A percentile compares a stretch with the other conserved stretches of the same genome.
Conservation (phyloP, 2,888 invertebrate species). For the Pseudococcus jackbeardsleyi region DNA sequence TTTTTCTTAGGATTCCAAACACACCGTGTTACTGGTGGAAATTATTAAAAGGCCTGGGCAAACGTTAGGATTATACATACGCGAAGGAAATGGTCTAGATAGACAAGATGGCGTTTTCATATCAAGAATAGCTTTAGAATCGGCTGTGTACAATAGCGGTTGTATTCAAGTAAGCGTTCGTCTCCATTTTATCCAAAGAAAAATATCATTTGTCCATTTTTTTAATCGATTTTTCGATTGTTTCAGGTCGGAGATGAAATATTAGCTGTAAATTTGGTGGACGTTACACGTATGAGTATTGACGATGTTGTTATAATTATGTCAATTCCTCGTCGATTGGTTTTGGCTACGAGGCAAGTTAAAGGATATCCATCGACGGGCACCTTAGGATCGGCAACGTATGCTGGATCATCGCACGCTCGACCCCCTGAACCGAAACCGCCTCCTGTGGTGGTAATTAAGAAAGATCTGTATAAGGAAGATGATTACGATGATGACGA, state of each 20-base stretch:
- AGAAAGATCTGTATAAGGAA: conserved; percentile 85
- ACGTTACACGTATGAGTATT: conserved; percentile 96
- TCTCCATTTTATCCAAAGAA: not conserved
- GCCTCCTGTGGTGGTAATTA: conserved; percentile 92
- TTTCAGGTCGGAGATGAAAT: conserved; percentile 95
- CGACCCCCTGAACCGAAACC: conserved; percentile 83
- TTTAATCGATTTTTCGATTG: not conserved
- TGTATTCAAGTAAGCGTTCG: conserved; percentile 81
- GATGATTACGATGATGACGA: conserved; percentile 68
- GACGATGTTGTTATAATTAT: conserved; percentile 99
- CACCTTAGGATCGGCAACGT: conserved; percentile 70
- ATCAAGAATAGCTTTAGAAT: conserved; percentile 94
- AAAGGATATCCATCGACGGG: conserved; percentile 71
- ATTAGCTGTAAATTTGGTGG: conserved; percentile 96
- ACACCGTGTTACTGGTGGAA: conserved; percentile 92
- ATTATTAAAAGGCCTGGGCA: conserved; percentile 99
- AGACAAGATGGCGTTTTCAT: conserved; percentile 97
- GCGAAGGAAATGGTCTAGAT: conserved; percentile 97
- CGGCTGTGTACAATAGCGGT: conserved; percentile 96
- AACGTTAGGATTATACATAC: conserved; percentile 96
- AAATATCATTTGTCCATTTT: conserved; percentile 22
- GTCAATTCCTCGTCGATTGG: conserved; percentile 96
- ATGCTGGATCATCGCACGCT: conserved; percentile 72
- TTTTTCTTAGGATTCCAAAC: conserved; percentile 77
- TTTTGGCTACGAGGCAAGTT: conserved; percentile 91